Evolutionary conservation across 1,140 invertebrate genomes (phyloP).

Genomic region (Rhizoglyphus robini): DNA sequence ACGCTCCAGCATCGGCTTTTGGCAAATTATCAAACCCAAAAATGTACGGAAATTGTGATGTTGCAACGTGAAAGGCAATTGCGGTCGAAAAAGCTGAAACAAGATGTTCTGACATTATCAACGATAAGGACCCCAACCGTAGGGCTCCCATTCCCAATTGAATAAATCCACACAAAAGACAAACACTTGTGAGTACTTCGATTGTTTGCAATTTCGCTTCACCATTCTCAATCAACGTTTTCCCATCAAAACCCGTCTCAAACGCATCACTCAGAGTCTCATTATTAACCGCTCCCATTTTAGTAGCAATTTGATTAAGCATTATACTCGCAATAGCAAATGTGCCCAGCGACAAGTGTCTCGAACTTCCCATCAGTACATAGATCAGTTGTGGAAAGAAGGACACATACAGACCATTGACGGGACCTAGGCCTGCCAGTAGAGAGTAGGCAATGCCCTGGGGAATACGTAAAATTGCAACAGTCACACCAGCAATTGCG

Average conservation of each 20-base stretch:
- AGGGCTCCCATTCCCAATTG: conserved; percentile 32
- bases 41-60: conserved; percentile 35
- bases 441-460: conserved; percentile 88
- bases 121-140: conserved; percentile 36
- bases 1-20: conserved; percentile 23
- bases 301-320: conserved; percentile 14
- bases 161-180: conserved; percentile 8
- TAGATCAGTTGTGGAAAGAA: conserved; percentile 85
- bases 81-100: conserved; percentile 40
- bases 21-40: conserved; percentile 33
- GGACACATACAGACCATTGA: conserved; percentile 83
- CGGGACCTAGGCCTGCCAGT: conserved; percentile 66
- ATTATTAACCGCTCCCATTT: neutral
- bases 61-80: conserved; percentile 36
- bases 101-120: conserved; percentile 38
- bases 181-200: conserved; percentile 16
- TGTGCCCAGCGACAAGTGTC: conserved; percentile 81
- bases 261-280: neutral
- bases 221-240: neutral
- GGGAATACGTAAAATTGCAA: conserved; percentile 85
- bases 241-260: neutral
- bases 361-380: conserved; percentile 74
- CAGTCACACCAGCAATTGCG: conserved; percentile 52
- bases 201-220: conserved; percentile 2
- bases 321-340: conserved; percentile 53